Base-by-base conservation (phyloP, 35 echinoderm and acorn worm species). In the Acanthaster planci region DNA sequence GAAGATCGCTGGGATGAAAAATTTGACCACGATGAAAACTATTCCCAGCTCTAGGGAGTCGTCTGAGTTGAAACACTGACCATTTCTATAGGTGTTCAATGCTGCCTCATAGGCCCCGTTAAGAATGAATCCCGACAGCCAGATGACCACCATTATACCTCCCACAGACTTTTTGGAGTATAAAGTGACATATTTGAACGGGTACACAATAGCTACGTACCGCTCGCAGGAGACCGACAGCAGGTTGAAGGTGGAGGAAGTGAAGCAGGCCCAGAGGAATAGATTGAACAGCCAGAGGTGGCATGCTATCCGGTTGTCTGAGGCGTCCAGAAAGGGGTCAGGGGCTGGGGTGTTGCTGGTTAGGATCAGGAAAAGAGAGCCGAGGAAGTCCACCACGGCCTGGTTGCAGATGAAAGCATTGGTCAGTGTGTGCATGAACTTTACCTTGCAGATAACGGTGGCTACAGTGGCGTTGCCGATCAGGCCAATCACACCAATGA, bases 211-310 rank as follows among this genome's bases (percentile, higher is more conserved):
- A 50, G 94, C 94, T 40, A 88, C 58, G 75, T 87, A 97, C 22
- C 94, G 37, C 44, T 97, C 94, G 9, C 84, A 77, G 19, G 89
- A 83, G 12, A 97, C 15, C 55, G 82, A 84, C 2, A 92, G 54
- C 12, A 97, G 86, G 32, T 97, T 97, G 56, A 76, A 85, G 0
- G 94, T 92, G 27, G 94, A 97, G 9, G 86, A 86, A 7, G 92
- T 83, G 10, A 92, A 92, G 1, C 83, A 54, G 35, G 56, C 81
- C 94, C 94, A 97, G 22, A 97, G 76, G 9, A 92, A 76, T 5
- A 78, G 81, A 31, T 82, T 76, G 2, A 88, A 90, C 1, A 87
- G 76, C 93, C 93, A 95, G 40, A 95, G 76, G 18, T 89, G 93
- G 55, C 93, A 95, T 57, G 90, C 5, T 56, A 95, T 14, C 2